Percentiles rank a stretch among this genome's conserved stretches.
These are phyloP conservation scores for Fulica atra DNA, from an alignment of 2,113 vertebrate genomes.

Conservation along the genomic window DNA sequence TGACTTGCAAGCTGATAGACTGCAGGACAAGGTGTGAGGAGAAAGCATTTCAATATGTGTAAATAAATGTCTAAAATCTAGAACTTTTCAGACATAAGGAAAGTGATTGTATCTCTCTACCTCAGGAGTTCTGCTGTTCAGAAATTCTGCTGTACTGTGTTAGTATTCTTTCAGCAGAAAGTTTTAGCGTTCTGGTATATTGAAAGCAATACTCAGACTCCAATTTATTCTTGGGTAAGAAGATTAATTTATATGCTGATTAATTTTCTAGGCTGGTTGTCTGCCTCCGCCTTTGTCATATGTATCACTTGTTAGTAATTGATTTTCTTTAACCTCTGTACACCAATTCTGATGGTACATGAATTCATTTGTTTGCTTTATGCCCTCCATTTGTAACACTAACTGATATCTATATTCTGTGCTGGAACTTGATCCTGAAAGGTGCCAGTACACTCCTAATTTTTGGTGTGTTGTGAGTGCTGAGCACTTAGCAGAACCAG, in stretches of 20 bases:
- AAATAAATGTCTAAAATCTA: neutral
- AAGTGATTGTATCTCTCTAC: neutral
- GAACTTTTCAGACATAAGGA: neutral
- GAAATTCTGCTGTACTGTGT: neutral
- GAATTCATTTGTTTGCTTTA: conserved; percentile 67
- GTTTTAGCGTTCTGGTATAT: conserved; percentile 2
- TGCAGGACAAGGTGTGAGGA: neutral
- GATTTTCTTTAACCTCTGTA: conserved; percentile 73
- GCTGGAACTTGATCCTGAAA: neutral
- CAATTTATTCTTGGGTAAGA: conserved; percentile 45
- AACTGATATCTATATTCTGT: neutral
- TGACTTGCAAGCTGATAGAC: neutral
- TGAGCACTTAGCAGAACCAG: neutral
- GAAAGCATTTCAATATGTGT: neutral
- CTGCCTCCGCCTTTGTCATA: conserved; percentile 61
- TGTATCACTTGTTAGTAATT: conserved; percentile 71
- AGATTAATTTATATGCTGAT: conserved; percentile 78
- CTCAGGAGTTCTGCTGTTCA: neutral
- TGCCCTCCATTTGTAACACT: conserved; percentile 37
- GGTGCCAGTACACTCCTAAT: neutral
- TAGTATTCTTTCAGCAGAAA: conserved; percentile 29
- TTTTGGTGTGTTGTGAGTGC: neutral
- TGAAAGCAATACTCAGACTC: conserved; percentile 46
- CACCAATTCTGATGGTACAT: neutral
- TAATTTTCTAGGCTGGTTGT: conserved; percentile 53